These are phyloP conservation scores for Sebastes steindachneri DNA, from an alignment of 2,797 vertebrate species.

Conservation along the genomic window DNA sequence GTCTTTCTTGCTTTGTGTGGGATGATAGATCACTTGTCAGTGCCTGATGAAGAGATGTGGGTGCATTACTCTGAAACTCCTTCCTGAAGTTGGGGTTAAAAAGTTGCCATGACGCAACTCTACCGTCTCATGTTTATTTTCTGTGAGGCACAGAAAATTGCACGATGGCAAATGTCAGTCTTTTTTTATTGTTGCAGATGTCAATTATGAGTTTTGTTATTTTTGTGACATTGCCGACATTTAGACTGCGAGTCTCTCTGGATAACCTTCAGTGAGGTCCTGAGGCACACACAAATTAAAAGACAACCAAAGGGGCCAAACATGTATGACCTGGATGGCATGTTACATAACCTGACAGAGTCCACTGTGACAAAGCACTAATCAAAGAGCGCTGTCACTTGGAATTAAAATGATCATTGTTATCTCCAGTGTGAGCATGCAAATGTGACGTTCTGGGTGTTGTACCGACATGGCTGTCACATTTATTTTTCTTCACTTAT, in stretches of 20 bases:
- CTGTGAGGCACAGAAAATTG: not conserved
- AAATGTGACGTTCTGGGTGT: not conserved
- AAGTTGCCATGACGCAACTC: not conserved
- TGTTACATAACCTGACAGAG: conserved; percentile 24
- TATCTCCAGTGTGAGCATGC: not conserved
- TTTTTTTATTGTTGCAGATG: conserved; percentile 4
- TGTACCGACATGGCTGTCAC: not conserved
- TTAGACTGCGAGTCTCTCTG: not conserved
- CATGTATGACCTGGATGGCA: conserved; percentile 32
- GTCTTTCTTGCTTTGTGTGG: conserved; percentile 16
- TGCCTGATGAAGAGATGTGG: not conserved
- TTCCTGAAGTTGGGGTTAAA: not conserved
- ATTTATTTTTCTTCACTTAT: not conserved
- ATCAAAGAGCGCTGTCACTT: conserved; percentile 36
- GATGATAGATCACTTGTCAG: not conserved
- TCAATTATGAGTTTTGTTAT: conserved; percentile 1
- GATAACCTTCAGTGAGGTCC: not conserved
- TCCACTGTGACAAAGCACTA: conserved; percentile 16
- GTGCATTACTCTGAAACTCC: not conserved
- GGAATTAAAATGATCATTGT: conserved; percentile 2
- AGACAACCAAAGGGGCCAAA: conserved; percentile 11
- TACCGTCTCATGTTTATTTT: not conserved
- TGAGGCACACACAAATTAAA: not conserved
- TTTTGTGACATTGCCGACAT: not conserved
- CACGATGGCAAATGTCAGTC: not conserved